Percentiles rank a stretch among this genome's conserved stretches.
These are phyloP conservation scores for Apodemus sylvaticus DNA, from an alignment of 2,113 vertebrate species.

Conservation along the genomic window DNA sequence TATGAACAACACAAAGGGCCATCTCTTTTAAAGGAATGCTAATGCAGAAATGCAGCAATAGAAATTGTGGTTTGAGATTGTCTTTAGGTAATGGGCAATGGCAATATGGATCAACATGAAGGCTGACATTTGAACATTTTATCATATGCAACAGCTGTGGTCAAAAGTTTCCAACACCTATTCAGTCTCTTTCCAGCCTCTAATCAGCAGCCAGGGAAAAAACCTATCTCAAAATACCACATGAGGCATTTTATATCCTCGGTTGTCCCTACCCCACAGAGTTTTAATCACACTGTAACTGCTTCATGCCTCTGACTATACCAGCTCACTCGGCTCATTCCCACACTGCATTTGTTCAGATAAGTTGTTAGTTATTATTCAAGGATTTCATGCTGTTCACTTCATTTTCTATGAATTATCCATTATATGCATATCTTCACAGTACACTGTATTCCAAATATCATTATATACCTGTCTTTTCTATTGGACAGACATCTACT, in stretches of 20 bases:
- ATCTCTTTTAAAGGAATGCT: slow-evolving; percentile 35
- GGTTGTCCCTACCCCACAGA: background rate
- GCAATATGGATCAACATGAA: background rate
- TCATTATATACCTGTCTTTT: background rate
- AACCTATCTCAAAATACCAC: background rate
- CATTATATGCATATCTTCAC: background rate
- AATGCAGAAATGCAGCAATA: slow-evolving; percentile 30
- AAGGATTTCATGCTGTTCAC: background rate
- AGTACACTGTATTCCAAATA: background rate
- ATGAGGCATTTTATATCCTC: background rate
- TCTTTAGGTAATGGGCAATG: too few relatives aligned
- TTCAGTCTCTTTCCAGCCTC: background rate
- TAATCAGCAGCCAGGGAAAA: background rate
- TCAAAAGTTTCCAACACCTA: background rate
- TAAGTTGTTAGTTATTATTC: background rate
- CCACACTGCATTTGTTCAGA: background rate
- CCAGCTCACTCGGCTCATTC: background rate
- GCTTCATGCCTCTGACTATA: slow-evolving; percentile 16
- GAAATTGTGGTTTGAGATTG: slow-evolving; percentile 39
- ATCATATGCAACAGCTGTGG: background rate
- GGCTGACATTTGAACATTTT: background rate
- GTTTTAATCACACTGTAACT: slow-evolving; percentile 10
- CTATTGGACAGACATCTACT: background rate
- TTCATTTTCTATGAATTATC: slow-evolving; percentile 1
- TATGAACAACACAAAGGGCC: background rate